Evolutionary conservation across 2,888 invertebrate species (phyloP).

Genomic region (Pandemis heparana): DNA sequence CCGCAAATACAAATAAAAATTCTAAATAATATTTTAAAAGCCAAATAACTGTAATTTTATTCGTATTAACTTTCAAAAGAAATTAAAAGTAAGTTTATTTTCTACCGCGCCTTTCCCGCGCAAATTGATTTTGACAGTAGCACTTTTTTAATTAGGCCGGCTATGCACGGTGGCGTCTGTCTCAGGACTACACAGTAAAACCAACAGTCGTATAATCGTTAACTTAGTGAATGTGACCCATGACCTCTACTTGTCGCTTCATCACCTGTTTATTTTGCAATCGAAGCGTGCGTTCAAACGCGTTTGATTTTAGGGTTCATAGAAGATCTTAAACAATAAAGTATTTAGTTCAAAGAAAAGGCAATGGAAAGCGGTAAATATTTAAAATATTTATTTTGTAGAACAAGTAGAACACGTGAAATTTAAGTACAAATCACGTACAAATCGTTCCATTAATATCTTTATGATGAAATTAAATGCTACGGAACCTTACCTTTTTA

Average conservation of each 20-base stretch:
- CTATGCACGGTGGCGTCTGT: slow-evolving; percentile 19
- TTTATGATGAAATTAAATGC: background rate
- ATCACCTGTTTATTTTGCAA: slow-evolving; percentile 39
- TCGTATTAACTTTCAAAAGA: background rate
- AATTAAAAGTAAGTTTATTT: background rate
- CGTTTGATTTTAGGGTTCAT: slow-evolving; percentile 29
- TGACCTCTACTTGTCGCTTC: slow-evolving; percentile 33
- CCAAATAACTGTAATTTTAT: background rate
- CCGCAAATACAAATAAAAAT: background rate
- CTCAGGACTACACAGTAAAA: slow-evolving; percentile 23
- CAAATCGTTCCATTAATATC: too few relatives aligned
- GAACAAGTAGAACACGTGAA: too few relatives aligned
- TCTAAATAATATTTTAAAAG: background rate
- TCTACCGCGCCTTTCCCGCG: slow-evolving; percentile 21
- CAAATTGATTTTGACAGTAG: slow-evolving; percentile 23
- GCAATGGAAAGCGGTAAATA: too few relatives aligned
- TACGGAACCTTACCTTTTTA: slow-evolving; percentile 4
- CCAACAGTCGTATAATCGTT: slow-evolving; percentile 32
- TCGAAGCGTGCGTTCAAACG: slow-evolving; percentile 25
- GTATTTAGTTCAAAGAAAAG: too few relatives aligned
- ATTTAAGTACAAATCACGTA: too few relatives aligned
- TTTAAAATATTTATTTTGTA: too few relatives aligned
- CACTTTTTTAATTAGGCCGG: slow-evolving; percentile 35
- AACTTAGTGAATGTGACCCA: slow-evolving; percentile 32
- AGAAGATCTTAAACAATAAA: background rate